Evolutionary conservation across 1,140 invertebrate species (phyloP).

Genomic region (Zaprionus africanus): DNA sequence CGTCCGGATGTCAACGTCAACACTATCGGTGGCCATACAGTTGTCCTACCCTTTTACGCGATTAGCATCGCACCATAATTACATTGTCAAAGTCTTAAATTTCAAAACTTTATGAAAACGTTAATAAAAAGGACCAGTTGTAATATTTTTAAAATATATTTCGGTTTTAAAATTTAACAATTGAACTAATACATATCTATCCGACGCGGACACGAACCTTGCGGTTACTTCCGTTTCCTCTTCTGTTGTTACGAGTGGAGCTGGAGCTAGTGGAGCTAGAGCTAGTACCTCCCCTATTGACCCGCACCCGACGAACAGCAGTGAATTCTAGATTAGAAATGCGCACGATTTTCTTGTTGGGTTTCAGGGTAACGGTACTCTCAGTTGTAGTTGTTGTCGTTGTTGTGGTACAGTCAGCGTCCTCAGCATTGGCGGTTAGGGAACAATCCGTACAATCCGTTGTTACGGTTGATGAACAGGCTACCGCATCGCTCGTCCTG

Average conservation of each 20-base stretch:
- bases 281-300: constrained; percentile 21
- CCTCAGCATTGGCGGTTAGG: neutral
- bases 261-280: too few species aligned
- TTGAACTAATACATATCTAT: neutral
- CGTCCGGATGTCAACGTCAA: too few species aligned
- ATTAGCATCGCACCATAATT: too few species aligned
- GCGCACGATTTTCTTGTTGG: constrained; percentile 16
- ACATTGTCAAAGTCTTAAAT: too few species aligned
- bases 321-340: constrained; percentile 33
- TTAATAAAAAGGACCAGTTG: too few species aligned
- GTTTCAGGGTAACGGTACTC: neutral
- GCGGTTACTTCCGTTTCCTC: constrained; percentile 1
- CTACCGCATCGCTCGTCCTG: constrained; percentile 16
- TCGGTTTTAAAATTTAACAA: neutral
- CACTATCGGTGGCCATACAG: too few species aligned
- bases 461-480: constrained; percentile 13
- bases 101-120: too few species aligned
- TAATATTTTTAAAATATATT: neutral
- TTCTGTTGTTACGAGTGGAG: too few species aligned
- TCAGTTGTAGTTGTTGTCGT: constrained; percentile 8
- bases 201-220: neutral
- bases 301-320: constrained; percentile 24
- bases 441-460: constrained; percentile 25
- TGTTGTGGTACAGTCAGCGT: constrained; percentile 23
- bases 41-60: too few species aligned